Evolutionary conservation across 2,797 vertebrate genomes (phyloP).

Genomic region (Scarus forsteni): DNA sequence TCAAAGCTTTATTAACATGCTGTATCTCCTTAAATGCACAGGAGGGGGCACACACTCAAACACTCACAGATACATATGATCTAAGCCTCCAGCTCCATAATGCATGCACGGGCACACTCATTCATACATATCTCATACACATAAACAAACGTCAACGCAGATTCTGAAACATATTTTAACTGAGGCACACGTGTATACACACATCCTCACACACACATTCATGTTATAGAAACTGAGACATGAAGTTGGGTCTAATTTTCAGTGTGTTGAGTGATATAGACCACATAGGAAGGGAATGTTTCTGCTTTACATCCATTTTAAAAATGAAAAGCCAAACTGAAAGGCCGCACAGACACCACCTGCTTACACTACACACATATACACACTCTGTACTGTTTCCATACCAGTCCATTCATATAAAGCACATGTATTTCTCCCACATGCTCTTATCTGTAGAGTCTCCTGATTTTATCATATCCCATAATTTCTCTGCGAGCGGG

Average conservation of each 20-base stretch:
- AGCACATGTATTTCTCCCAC: neutral
- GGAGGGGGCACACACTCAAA: slow-evolving; percentile 15
- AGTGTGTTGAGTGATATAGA: slow-evolving; percentile 61
- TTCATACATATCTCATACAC: slow-evolving; percentile 8
- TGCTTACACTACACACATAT: neutral
- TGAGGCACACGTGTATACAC: neutral
- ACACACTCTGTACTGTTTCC: neutral
- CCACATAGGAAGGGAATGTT: slow-evolving; percentile 64
- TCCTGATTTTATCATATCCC: slow-evolving; percentile 4
- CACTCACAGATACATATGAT: neutral
- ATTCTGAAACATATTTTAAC: slow-evolving; percentile 27
- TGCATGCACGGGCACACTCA: slow-evolving; percentile 4
- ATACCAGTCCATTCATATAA: slow-evolving; percentile 9
- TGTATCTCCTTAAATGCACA: slow-evolving; percentile 15
- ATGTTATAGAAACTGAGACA: neutral
- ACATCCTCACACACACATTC: neutral
- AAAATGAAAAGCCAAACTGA: slow-evolving; percentile 48
- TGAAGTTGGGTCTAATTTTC: slow-evolving; percentile 23
- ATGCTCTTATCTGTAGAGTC: neutral
- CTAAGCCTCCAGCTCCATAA: slow-evolving; percentile 5
- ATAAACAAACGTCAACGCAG: slow-evolving; percentile 18
- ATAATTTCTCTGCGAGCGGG: neutral
- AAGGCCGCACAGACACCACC: slow-evolving; percentile 28
- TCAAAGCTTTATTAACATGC: slow-evolving; percentile 38
- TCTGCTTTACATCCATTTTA: slow-evolving; percentile 57